Evolutionary conservation across 1,140 invertebrate genomes (phyloP).

Genomic region (Anastatus disparis): DNA sequence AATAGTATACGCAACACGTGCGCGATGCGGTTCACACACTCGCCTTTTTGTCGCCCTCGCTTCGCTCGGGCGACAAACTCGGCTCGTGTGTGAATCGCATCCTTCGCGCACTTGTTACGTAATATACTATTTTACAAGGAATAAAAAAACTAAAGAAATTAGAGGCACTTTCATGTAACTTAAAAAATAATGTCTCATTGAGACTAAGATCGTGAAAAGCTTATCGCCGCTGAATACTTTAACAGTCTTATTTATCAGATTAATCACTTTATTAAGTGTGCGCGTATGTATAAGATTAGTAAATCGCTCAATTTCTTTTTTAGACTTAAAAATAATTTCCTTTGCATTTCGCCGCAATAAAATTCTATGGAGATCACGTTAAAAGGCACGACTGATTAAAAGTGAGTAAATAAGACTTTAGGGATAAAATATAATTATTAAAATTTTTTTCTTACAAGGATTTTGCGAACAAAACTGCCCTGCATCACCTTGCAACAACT

Average conservation of each 20-base stretch:
- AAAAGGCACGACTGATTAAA: slow-evolving; percentile 62
- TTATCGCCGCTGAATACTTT: slow-evolving; percentile 42
- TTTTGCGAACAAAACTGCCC: not conserved
- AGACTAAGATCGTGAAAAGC: slow-evolving; percentile 46
- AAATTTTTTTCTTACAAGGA: slow-evolving; percentile 47
- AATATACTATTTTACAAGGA: slow-evolving; percentile 29
- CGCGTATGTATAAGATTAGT: slow-evolving; percentile 34
- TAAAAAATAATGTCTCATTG: slow-evolving; percentile 46
- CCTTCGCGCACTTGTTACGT: too few relatives aligned
- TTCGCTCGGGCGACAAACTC: too few relatives aligned
- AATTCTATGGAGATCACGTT: slow-evolving; percentile 53
- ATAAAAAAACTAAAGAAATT: slow-evolving; percentile 50
- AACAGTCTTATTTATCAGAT: slow-evolving; percentile 49
- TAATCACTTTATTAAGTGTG: slow-evolving; percentile 44
- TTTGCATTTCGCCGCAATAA: slow-evolving; percentile 48
- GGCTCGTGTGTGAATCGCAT: too few relatives aligned
- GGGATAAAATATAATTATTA: slow-evolving; percentile 52
- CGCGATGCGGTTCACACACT: too few relatives aligned
- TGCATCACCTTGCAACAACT: slow-evolving; percentile 17
- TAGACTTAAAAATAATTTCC: slow-evolving; percentile 56
- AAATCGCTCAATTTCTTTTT: slow-evolving; percentile 28
- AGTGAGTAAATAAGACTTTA: slow-evolving; percentile 53
- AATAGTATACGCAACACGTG: too few relatives aligned
- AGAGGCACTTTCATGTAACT: slow-evolving; percentile 52
- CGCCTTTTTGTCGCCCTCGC: too few relatives aligned